Evolutionary conservation across 2,797 vertebrate species (phyloP).

Genomic region (Sebastes umbrosus): DNA sequence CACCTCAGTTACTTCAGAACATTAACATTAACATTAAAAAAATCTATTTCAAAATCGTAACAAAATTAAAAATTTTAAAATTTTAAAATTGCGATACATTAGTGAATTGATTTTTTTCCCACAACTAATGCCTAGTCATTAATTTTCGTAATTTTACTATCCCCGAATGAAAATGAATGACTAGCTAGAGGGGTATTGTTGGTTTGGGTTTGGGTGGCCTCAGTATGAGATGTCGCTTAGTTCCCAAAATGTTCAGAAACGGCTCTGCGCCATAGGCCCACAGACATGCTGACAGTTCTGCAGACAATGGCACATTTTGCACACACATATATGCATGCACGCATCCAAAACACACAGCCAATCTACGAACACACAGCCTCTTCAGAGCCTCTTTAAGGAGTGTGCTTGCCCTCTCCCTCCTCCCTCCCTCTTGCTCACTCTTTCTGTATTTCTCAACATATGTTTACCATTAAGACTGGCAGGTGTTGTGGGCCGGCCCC

Average conservation of each 20-base stretch:
- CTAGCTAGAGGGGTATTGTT: not conserved
- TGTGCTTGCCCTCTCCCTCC: conserved; percentile 19
- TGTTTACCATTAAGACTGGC: conserved; percentile 83
- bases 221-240: not conserved
- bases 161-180: no score
- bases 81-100: not conserved
- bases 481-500: conserved; percentile 78
- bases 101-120: no score
- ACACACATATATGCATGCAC: not conserved
- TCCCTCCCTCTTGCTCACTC: conserved; percentile 28
- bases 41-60: not conserved
- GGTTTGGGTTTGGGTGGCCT: not conserved
- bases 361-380: conserved; percentile 29
- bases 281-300: conserved; percentile 5
- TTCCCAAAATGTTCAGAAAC: not conserved
- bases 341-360: conserved; percentile 3
- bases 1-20: not conserved
- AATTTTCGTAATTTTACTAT: not conserved
- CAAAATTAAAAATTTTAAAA: not conserved
- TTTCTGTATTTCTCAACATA: conserved; percentile 64
- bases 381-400: conserved; percentile 50
- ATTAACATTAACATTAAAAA: not conserved
- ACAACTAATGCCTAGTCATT: not conserved
- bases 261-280: not conserved
- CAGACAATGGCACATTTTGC: not conserved